Evolutionary conservation across 2,113 vertebrate species (phyloP).

Genomic region (Phalacrocorax aristotelis): DNA sequence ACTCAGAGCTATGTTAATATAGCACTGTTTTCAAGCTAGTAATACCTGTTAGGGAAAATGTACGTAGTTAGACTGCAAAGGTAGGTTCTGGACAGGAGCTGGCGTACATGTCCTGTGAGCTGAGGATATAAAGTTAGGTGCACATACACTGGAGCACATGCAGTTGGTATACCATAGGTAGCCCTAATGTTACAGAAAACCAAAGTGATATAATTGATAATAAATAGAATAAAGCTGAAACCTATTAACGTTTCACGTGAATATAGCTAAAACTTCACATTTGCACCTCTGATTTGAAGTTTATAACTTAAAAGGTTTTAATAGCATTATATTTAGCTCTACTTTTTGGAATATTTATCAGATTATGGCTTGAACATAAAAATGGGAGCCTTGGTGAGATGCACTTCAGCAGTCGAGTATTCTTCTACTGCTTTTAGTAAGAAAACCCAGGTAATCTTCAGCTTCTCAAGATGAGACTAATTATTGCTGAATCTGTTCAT

Average conservation of each 20-base stretch:
- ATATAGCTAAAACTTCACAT: not conserved
- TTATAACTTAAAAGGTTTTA: not conserved
- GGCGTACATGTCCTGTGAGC: accelerated
- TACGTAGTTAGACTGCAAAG: not conserved
- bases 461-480: not conserved
- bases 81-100: not conserved
- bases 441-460: not conserved
- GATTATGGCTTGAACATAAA: not conserved
- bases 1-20: not conserved
- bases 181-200: not conserved
- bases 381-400: not conserved
- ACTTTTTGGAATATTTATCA: not conserved
- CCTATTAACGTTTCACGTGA: not conserved
- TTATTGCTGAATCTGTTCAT: not conserved
- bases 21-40: not conserved
- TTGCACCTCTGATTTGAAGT: not conserved
- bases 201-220: not conserved
- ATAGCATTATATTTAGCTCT: not conserved
- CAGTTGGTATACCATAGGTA: not conserved
- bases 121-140: not conserved
- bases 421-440: not conserved
- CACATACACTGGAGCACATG: accelerated
- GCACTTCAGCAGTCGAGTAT: not conserved
- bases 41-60: not conserved
- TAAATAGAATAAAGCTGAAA: not conserved